Conservation (phyloP, 2,888 invertebrate genomes). For the Papilio gigon region DNA sequence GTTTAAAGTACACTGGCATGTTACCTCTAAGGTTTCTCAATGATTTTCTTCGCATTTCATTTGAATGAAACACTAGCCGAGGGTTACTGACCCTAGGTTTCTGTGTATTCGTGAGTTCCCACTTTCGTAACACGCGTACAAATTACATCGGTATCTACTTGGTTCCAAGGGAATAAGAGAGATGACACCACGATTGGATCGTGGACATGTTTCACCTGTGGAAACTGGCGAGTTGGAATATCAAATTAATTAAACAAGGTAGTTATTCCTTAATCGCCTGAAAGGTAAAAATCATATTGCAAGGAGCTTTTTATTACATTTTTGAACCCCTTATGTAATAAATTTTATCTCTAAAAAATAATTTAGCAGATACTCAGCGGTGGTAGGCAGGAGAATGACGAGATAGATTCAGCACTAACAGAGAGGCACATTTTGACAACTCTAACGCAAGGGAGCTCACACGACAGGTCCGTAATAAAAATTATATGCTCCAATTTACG, state of each 20-base stretch:
- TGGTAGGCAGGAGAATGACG: not conserved
- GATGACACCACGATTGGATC: too few relatives aligned
- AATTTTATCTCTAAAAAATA: not conserved
- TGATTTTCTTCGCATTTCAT: not conserved
- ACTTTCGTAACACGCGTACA: too few relatives aligned
- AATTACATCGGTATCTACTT: too few relatives aligned
- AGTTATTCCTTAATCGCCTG: too few relatives aligned
- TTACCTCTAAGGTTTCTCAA: not conserved
- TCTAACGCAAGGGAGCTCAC: constrained; percentile 63
- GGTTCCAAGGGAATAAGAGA: too few relatives aligned
- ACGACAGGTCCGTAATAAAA: constrained; percentile 81
- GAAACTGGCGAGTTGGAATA: too few relatives aligned
- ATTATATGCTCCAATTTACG: constrained; percentile 83
- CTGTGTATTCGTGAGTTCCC: not conserved
- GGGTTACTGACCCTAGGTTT: not conserved
- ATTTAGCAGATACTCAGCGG: not conserved
- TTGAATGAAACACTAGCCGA: not conserved
- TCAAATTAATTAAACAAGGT: too few relatives aligned
- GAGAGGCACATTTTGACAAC: constrained; percentile 50
- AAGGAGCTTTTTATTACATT: not conserved
- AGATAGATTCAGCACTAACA: constrained; percentile 19
- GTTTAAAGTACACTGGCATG: not conserved
- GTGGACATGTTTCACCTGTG: too few relatives aligned
- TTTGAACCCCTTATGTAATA: too few relatives aligned
- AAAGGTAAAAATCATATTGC: not conserved